Percentiles rank a stretch among this genome's conserved stretches.
Evolutionary conservation across 2,113 vertebrate species (phyloP).

Genomic region (Malaclemys terrapin): DNA sequence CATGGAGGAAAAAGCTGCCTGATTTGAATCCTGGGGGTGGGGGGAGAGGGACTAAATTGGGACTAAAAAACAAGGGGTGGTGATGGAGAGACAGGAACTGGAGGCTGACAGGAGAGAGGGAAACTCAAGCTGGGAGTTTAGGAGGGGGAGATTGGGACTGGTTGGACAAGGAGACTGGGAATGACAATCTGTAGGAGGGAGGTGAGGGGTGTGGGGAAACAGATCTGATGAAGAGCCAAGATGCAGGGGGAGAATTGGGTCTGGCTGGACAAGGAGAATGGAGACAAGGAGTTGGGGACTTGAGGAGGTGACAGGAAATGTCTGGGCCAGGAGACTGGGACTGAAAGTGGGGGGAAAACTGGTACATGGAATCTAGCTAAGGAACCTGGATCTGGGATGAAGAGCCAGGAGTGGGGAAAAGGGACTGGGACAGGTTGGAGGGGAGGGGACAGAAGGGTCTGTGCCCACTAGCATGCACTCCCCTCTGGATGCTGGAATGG

Average conservation of each 20-base stretch:
- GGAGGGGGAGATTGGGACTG: too few relatives aligned
- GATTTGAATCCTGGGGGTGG: too few relatives aligned
- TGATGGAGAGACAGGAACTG: background rate
- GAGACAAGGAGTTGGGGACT: background rate
- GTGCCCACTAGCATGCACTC: background rate
- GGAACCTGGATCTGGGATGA: background rate
- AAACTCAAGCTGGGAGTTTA: background rate
- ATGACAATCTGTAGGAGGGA: too few relatives aligned
- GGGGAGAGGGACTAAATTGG: background rate
- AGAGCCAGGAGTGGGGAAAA: background rate
- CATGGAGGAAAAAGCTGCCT: background rate
- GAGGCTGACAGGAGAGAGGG: background rate
- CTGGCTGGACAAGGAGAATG: background rate
- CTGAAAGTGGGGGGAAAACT: too few relatives aligned
- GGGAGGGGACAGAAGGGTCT: background rate
- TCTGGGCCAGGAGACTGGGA: too few relatives aligned
- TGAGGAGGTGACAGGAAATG: too few relatives aligned
- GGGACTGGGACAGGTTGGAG: background rate
- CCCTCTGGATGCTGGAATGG: background rate
- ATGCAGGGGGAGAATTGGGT: background rate
- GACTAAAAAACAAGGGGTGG: background rate
- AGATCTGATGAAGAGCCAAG: background rate
- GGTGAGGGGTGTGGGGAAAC: background rate
- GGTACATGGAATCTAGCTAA: too few relatives aligned
- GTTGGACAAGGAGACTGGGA: too few relatives aligned